Evolutionary conservation across 2,888 invertebrate species (phyloP), one percentile per base, ranked within the genome.

Genomic region (Punctoribates punctum): DNA sequence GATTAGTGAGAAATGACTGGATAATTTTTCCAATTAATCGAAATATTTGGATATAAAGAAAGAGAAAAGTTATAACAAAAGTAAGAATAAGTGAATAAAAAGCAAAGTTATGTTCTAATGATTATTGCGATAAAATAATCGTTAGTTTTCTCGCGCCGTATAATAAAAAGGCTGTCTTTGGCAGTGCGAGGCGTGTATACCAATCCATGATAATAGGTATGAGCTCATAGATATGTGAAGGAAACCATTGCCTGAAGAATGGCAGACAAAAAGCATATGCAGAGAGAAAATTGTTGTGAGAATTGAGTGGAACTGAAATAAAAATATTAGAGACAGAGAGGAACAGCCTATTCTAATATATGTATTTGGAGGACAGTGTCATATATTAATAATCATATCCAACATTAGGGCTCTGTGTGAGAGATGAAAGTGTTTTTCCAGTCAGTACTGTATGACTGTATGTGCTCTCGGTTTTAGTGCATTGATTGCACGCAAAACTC

Each of bases 401-500:
- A 23, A 57, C 25, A 57, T 23, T 23, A 57, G 57, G 9, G 6
- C 20, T 15, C 6, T 9, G 13, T 23, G 25, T 6, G 4, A 65
- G 9, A 65, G 65, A 34, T 9, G 65, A 60, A 25, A 23, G 60
- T 60, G 11, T 60, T 23, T 23, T 60, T 15, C 4, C 3, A 4
- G 60, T 60, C 23, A 23, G 6, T 25, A 65, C 17, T 17, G 34
- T 23, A 17, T 11, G 60, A 60, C 20, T 48, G 17, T 57, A 51
- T 51, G 4, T 51, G 4, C n/a, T n/a, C n/a, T n/a, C n/a, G n/a
- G n/a, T 57, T 57, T 20, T 57, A 5, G 57, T 57, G 25, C 23
- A n/a, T 57, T 57, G 57, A 57, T 29, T 34, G 65, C 65, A 65
- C 65, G 65, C 65, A 25, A 65, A 65, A 65, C 17, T 17, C 29